A percentile compares a stretch with the other conserved stretches of the same genome.
phyloP scores from a whole-genome alignment of 1,140 invertebrate species.

The Thalassaphorura encarpata region DNA sequence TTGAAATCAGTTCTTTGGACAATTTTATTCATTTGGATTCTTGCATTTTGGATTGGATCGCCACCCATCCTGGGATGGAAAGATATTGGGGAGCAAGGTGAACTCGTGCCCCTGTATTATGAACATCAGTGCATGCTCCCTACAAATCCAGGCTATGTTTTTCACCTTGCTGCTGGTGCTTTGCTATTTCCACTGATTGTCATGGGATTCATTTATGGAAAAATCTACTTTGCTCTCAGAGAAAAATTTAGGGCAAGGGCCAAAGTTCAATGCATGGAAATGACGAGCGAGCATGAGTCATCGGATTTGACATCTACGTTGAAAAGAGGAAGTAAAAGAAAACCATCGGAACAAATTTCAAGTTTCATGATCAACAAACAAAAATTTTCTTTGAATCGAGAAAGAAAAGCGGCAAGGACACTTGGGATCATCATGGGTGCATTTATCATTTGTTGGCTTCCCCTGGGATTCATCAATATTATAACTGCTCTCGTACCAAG shows the following conservation, averaged over 20 bases:
- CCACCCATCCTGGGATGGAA: conserved; percentile 18
- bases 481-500: conserved; percentile 73
- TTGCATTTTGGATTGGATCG: conserved; percentile 64
- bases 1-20: conserved; percentile 35
- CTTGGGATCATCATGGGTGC: conserved; percentile 84
- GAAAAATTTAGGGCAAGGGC: conserved; percentile 11
- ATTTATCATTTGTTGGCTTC: conserved; percentile 79
- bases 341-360: conserved; percentile 42
- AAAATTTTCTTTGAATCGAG: conserved; percentile 83
- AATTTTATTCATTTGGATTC: conserved; percentile 43
- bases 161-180: conserved; percentile 19
- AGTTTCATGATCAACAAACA: conserved; percentile 87
- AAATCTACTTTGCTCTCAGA: conserved; percentile 20
- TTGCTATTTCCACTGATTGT: conserved; percentile 24
- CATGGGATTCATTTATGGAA: conserved; percentile 19
- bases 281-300: conserved; percentile 6
- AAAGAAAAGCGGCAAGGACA: conserved; percentile 82
- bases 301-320: not conserved
- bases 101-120: too few species aligned
- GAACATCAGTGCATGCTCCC: conserved; percentile 37
- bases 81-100: conserved; percentile 1
- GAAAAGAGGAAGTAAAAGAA: not conserved
- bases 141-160: conserved; percentile 9
- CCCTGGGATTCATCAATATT: conserved; percentile 90
- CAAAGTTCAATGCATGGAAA: conserved; percentile 9